A percentile compares a stretch with the other conserved stretches of the same genome.
Evolutionary conservation across 2,888 invertebrate species (phyloP).

Genomic region (Lochmaea crataegi): DNA sequence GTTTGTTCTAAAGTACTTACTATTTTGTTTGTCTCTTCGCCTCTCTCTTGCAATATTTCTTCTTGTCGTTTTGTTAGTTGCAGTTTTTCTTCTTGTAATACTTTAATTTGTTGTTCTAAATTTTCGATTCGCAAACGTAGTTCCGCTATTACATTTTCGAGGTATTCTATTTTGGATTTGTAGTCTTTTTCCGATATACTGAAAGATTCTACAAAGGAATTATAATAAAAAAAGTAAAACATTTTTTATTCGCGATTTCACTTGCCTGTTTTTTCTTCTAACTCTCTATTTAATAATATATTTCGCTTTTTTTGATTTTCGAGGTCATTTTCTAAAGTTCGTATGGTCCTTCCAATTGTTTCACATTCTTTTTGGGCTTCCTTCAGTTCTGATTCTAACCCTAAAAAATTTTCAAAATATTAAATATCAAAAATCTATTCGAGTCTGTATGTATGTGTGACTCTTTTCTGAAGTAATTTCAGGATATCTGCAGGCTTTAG

Average conservation of each 20-base stretch:
- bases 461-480: too few species aligned
- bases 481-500: too few species aligned
- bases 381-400: slow-evolving; percentile 73
- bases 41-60: slow-evolving; percentile 61
- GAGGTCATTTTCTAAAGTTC: slow-evolving; percentile 73
- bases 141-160: slow-evolving; percentile 66
- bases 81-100: slow-evolving; percentile 66
- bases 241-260: background rate
- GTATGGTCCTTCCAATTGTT: slow-evolving; percentile 70
- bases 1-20: slow-evolving; percentile 73
- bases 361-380: slow-evolving; percentile 77
- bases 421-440: too few species aligned
- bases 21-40: slow-evolving; percentile 68
- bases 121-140: slow-evolving; percentile 66
- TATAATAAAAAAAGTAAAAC: background rate
- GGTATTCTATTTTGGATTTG: slow-evolving; percentile 63
- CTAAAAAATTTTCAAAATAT: slow-evolving; percentile 58
- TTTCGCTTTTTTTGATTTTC: slow-evolving; percentile 71
- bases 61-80: slow-evolving; percentile 62
- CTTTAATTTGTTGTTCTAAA: slow-evolving; percentile 66
- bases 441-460: too few species aligned
- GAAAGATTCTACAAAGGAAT: slow-evolving; percentile 53
- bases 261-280: slow-evolving; percentile 71
- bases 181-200: slow-evolving; percentile 58
- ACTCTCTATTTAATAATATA: slow-evolving; percentile 70